Conservation (phyloP, 2,888 invertebrate species). For the Drosophila barbarae region DNA sequence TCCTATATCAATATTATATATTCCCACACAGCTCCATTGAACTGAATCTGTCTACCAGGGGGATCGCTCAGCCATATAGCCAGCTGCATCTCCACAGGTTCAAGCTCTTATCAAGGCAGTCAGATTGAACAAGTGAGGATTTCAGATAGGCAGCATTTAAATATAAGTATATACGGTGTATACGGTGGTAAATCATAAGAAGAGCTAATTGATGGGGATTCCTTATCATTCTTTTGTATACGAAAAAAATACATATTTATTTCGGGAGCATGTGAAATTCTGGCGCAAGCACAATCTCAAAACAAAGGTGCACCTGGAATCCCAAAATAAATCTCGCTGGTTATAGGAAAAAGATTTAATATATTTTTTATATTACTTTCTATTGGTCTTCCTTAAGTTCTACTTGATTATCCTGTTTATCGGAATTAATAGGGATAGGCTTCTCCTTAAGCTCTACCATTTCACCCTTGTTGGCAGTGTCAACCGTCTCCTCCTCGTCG, state of each 20-base stretch:
- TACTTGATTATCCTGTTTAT: background rate
- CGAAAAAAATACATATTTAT: background rate
- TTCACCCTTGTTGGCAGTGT: background rate
- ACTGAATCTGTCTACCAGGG: slow-evolving; percentile 10
- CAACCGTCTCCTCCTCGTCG: slow-evolving; percentile 75
- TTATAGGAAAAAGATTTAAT: background rate
- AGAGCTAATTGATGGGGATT: slow-evolving; percentile 23
- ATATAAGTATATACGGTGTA: background rate
- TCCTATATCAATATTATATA: no score
- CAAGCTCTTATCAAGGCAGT: slow-evolving; percentile 27
- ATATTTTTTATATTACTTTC: background rate
- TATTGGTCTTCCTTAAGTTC: slow-evolving; percentile 14
- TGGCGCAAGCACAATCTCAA: background rate
- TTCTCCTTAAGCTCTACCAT: slow-evolving; percentile 22
- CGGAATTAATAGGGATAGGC: background rate
- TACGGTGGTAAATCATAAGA: background rate
- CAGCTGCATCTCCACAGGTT: background rate
- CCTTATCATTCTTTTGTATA: slow-evolving; percentile 1
- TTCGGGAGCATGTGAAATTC: slow-evolving; percentile 8
- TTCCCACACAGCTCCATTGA: background rate
- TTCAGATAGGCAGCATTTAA: slow-evolving; percentile 12
- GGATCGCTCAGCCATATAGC: background rate
- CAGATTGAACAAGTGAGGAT: slow-evolving; percentile 26
- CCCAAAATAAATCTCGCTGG: background rate
- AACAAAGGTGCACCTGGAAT: no score